Base-by-base conservation (phyloP, 2,797 vertebrate genomes). In the Chanos chanos region DNA sequence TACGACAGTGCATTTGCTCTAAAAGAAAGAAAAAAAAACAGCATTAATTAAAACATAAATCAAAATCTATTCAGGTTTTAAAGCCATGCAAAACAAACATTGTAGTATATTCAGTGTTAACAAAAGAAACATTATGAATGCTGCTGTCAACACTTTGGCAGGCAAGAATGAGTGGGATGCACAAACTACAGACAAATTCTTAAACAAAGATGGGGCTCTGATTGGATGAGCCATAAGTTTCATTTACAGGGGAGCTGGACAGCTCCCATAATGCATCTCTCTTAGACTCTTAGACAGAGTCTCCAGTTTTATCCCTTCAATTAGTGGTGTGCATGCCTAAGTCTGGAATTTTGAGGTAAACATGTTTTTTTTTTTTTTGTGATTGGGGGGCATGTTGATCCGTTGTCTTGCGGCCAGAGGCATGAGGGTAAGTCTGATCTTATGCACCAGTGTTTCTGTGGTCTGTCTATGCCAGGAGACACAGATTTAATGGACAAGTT, bases 381-480 rank as follows among this genome's bases (percentile, higher is more conserved):
- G n/a, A n/a, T n/a, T n/a, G n/a, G 45, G 24, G 34, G 16, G 61
- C 59, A 61, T 40, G 27, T 24, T 61, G 64, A 71, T 71, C 68
- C 54, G 54, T 57, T 30, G 34, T 70, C 43, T 60, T 63, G 58
- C 57, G 71, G 68, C 59, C 68, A 53, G 34, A 57, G 48, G 27
- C 59, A 55, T 1, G 28, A 45, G 45, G 36, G 60, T 54, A 33
- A 49, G 31, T 43, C 7, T 48, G 39, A 53, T 19, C 13, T n/a
- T 13, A 12, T 33, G 21, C 25, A 36, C 36, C 25, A 36, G 39
- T 69, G 61, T 79, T 19, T 51, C 58, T 71, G 13, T n/a, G n/a
- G n/a, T 31, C 18, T 19, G 55, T 73, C 61, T 44, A 74, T 69
- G 73, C 66, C 49, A 52, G 34, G 61, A 78, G 71, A 81, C 81